These are phyloP conservation scores for Crambe crambe DNA, from an alignment of 37 sponge, comb jelly and placozoan genomes.

Conservation along the genomic window DNA sequence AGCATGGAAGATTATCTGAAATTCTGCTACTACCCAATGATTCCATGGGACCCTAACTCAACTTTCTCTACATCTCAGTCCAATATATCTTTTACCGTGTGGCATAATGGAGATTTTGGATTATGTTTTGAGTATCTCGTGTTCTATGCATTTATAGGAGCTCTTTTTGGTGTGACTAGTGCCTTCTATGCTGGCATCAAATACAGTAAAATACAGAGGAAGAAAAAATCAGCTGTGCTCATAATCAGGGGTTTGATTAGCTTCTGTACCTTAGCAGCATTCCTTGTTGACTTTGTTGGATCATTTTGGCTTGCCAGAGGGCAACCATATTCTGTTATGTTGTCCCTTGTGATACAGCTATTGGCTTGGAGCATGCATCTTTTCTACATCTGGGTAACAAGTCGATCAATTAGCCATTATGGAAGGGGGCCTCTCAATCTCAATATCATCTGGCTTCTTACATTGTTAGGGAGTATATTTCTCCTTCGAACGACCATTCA, in stretches of 20 bases:
- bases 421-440: conserved; percentile 68
- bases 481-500: conserved; percentile 33
- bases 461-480: conserved; percentile 34
- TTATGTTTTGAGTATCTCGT: conserved; percentile 63
- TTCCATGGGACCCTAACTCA: neutral
- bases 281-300: conserved; percentile 21
- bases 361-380: conserved; percentile 48
- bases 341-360: conserved; percentile 8
- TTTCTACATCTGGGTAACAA: conserved; percentile 13
- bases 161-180: conserved; percentile 52
- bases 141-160: conserved; percentile 3
- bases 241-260: conserved; percentile 22
- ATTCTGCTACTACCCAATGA: conserved; percentile 37
- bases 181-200: conserved; percentile 46
- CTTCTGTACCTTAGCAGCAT: conserved; percentile 6
- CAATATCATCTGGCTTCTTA: conserved; percentile 50
- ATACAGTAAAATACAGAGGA: conserved; percentile 23
- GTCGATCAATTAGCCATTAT: conserved; percentile 39
- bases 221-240: conserved; percentile 20
- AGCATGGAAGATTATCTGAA: conserved; percentile 24
- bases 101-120: conserved; percentile 59
- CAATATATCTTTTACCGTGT: conserved; percentile 41
- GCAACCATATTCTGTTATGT: conserved; percentile 36
- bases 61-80: neutral
- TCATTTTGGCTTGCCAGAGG: conserved; percentile 32